These are phyloP conservation scores for Trichoplusia ni DNA, from an alignment of 1,140 invertebrate species.

Conservation along the genomic window DNA sequence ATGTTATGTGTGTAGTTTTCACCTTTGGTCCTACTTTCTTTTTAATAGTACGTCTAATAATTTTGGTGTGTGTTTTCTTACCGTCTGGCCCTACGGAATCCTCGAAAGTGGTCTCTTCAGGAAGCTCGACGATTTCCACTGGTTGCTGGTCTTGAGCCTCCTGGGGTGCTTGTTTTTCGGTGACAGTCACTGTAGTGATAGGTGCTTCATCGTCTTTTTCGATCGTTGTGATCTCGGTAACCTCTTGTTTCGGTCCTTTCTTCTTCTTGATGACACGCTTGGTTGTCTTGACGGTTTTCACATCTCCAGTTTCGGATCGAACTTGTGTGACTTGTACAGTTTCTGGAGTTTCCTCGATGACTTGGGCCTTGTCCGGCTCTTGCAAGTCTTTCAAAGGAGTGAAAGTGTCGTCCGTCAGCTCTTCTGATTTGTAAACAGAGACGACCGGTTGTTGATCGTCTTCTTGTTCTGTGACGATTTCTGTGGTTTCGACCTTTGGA, in stretches of 20 bases:
- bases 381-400: conserved; percentile 3
- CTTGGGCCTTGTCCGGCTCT: background rate
- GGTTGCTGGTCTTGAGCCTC: background rate
- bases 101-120: conserved; percentile 26
- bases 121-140: conserved; percentile 38
- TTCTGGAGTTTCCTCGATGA: conserved; percentile 67
- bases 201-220: background rate
- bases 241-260: background rate
- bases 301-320: conserved; percentile 21
- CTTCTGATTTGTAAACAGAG: conserved; percentile 35
- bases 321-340: conserved; percentile 29
- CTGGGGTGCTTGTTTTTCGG: too few species aligned
- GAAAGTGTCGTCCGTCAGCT: conserved; percentile 8
- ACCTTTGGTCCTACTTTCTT: conserved; percentile 49
- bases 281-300: conserved; percentile 18
- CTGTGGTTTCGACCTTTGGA: conserved; percentile 47
- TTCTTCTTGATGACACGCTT: conserved; percentile 47
- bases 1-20: conserved; percentile 45
- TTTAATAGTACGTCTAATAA: conserved; percentile 55
- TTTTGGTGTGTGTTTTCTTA: background rate
- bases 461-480: conserved; percentile 39
- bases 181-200: too few species aligned
- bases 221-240: background rate
- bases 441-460: conserved; percentile 40
- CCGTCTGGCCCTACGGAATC: conserved; percentile 32